A percentile compares a stretch with the other conserved stretches of the same genome.
phyloP scores from a whole-genome alignment of 2,113 vertebrate species.

The Sula dactylatra region DNA sequence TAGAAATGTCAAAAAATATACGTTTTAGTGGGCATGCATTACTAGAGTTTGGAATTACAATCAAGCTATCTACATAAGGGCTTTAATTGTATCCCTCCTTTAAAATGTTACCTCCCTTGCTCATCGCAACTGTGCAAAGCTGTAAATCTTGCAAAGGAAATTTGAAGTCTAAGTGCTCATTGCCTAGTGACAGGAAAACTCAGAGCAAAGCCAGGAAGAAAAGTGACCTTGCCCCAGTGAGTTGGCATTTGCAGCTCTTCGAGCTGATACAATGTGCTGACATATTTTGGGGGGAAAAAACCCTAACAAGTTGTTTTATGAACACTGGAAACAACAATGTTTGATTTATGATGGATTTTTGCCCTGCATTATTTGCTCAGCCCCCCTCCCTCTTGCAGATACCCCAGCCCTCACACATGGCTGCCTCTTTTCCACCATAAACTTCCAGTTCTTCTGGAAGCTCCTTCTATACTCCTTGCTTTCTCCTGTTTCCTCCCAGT shows the following conservation, averaged over 20 bases:
- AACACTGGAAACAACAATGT: not conserved
- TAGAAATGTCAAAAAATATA: not conserved
- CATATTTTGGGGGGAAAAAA: rapidly evolving
- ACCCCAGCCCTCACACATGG: rapidly evolving
- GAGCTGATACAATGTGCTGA: not conserved
- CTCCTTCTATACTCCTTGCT: not conserved
- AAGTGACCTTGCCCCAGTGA: not conserved
- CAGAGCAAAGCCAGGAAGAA: not conserved
- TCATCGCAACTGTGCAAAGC: not conserved
- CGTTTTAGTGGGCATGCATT: not conserved
- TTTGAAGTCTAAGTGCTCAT: not conserved
- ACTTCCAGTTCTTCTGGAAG: not conserved
- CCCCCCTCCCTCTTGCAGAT: not conserved
- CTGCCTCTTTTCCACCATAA: not conserved
- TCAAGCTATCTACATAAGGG: not conserved
- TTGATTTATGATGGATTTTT: not conserved
- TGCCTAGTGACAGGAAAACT: not conserved
- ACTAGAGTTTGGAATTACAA: not conserved
- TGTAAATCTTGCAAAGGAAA: not conserved
- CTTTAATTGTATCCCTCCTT: not conserved
- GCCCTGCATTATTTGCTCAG: not conserved
- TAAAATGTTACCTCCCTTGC: not conserved
- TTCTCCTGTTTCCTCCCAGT: not conserved
- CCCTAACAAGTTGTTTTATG: not conserved
- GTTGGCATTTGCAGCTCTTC: not conserved